These are phyloP conservation scores for Solen grandis DNA, from an alignment of 1,140 invertebrate species.

Conservation along the genomic window DNA sequence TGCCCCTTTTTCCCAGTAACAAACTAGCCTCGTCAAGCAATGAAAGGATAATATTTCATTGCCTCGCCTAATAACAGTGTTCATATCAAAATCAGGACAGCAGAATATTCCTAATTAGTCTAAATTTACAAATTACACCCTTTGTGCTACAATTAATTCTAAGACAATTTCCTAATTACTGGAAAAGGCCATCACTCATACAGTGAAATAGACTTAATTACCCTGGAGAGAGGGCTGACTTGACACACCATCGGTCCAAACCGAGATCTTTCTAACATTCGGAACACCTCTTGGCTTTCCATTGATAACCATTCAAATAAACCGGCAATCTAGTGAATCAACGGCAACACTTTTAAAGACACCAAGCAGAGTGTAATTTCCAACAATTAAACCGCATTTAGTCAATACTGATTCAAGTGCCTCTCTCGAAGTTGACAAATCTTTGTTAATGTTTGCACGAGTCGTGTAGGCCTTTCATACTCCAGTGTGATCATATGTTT, in stretches of 20 bases:
- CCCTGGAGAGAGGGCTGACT: neutral
- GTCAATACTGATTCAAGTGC: slow-evolving; percentile 45
- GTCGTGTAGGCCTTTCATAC: no score
- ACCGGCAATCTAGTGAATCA: neutral
- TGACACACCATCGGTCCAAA: neutral
- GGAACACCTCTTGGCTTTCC: neutral
- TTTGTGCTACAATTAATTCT: slow-evolving; percentile 34
- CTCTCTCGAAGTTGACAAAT: slow-evolving; percentile 48
- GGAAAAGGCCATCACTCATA: slow-evolving; percentile 18
- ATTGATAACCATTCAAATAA: neutral
- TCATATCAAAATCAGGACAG: neutral
- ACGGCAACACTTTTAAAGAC: slow-evolving; percentile 4
- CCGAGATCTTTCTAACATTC: neutral
- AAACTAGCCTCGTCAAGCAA: neutral
- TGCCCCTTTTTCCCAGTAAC: slow-evolving; percentile 13
- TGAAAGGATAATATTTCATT: slow-evolving; percentile 52
- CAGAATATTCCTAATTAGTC: slow-evolving; percentile 15
- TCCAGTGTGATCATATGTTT: no score
- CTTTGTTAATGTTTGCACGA: neutral
- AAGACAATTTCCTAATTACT: slow-evolving; percentile 34
- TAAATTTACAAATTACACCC: slow-evolving; percentile 55
- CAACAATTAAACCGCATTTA: slow-evolving; percentile 29
- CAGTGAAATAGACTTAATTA: slow-evolving; percentile 26
- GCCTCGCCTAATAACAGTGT: slow-evolving; percentile 23
- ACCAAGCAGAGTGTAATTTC: slow-evolving; percentile 28